Percentiles rank a stretch among this genome's conserved stretches.
These are phyloP conservation scores for Centropus unirufus DNA, from an alignment of 2,113 vertebrate genomes.

Conservation along the genomic window DNA sequence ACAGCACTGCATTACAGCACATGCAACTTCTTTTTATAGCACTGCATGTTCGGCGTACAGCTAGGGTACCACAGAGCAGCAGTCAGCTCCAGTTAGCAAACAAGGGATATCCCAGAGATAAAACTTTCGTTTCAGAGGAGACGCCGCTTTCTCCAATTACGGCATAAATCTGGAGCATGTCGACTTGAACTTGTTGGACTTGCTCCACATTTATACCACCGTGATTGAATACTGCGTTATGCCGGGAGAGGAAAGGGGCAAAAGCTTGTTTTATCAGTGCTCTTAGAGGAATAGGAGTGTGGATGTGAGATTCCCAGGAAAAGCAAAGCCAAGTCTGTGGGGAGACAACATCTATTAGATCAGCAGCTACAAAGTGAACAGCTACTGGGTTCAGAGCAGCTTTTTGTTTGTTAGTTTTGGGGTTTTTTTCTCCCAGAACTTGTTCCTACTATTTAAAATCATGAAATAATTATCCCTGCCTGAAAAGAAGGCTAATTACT, in stretches of 20 bases:
- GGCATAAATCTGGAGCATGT: not conserved
- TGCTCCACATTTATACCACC: not conserved
- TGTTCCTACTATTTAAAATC: not conserved
- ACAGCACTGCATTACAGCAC: not conserved
- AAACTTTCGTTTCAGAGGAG: not conserved
- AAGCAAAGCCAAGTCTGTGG: not conserved
- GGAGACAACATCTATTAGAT: not conserved
- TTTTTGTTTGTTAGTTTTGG: too few species aligned
- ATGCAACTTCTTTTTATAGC: not conserved
- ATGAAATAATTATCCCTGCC: not conserved
- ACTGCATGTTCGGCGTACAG: not conserved
- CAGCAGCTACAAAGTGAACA: not conserved
- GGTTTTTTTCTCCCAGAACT: not conserved
- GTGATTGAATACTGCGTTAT: not conserved
- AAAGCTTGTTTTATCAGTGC: not conserved
- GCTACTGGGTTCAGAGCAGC: not conserved
- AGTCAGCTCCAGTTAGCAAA: not conserved
- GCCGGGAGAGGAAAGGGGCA: not conserved
- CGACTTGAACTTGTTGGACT: not conserved
- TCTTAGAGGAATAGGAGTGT: not conserved
- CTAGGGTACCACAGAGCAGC: not conserved
- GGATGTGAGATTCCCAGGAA: not conserved
- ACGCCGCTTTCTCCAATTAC: not conserved
- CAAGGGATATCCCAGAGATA: not conserved
- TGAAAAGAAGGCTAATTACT: not conserved